Evolutionary conservation across 1,140 invertebrate genomes (phyloP).

Genomic region (Calliphora vicina): DNA sequence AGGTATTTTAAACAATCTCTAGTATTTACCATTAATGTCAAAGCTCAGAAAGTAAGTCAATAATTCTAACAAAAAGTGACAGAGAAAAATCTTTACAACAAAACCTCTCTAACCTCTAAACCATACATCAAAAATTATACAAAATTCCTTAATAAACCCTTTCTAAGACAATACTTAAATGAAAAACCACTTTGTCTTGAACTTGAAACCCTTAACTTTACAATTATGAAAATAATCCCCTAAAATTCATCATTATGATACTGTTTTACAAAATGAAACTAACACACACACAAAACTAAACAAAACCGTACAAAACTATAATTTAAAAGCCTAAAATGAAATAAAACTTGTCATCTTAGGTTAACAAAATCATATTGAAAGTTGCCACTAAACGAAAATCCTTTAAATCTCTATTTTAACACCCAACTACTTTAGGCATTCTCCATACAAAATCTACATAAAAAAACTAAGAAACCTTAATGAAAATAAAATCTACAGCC

Average conservation of each 20-base stretch:
- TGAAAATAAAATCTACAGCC: background rate
- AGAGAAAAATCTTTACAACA: too few relatives aligned
- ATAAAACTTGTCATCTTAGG: background rate
- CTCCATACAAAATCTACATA: too few relatives aligned
- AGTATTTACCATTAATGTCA: too few relatives aligned
- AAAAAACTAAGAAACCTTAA: background rate
- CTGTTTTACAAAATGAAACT: background rate
- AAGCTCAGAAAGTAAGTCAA: too few relatives aligned
- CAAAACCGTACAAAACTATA: background rate
- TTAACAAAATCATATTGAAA: background rate
- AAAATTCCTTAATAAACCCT: too few relatives aligned
- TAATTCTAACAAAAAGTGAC: too few relatives aligned
- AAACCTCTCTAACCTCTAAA: too few relatives aligned
- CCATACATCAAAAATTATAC: too few relatives aligned
- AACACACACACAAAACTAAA: background rate
- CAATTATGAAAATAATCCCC: background rate
- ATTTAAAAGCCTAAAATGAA: background rate
- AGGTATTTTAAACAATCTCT: too few relatives aligned
- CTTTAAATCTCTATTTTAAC: background rate
- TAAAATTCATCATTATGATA: background rate
- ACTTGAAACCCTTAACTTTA: background rate
- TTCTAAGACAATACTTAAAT: background rate
- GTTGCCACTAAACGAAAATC: background rate
- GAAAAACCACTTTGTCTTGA: background rate
- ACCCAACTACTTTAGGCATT: background rate